Conservation (phyloP, 2,888 invertebrate genomes). For the Urechis unicinctus region DNA sequence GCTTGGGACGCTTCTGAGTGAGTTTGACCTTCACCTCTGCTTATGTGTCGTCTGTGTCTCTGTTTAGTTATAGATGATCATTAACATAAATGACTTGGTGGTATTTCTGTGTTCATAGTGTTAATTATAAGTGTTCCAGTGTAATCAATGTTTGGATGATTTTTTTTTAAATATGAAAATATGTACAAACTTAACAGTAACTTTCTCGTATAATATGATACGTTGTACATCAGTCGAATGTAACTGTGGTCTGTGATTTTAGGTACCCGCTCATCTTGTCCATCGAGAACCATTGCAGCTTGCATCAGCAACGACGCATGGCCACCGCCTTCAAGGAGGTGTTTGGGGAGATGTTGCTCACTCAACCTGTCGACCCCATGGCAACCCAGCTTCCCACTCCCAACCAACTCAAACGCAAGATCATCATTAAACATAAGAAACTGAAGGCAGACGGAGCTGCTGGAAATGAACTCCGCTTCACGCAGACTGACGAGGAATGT, state of each 20-base stretch:
- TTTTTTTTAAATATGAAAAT: too few species aligned
- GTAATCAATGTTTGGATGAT: too few species aligned
- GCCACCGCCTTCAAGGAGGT: conserved; percentile 43
- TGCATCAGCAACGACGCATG: conserved; percentile 48
- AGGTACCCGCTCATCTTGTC: conserved; percentile 48
- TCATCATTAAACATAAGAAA: conserved; percentile 48
- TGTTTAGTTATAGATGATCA: background rate
- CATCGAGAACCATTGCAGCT: conserved; percentile 49
- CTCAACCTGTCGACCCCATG: conserved; percentile 66
- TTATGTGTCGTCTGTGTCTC: background rate
- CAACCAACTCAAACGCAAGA: conserved; percentile 62
- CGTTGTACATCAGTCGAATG: conserved; percentile 35
- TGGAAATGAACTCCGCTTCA: background rate
- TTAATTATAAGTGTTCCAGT: too few species aligned
- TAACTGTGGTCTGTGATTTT: conserved; percentile 49
- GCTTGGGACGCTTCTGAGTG: conserved; percentile 83
- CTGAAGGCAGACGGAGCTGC: background rate
- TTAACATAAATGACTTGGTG: too few species aligned
- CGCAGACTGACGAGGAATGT: background rate
- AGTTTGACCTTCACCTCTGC: conserved; percentile 26
- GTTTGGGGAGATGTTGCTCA: conserved; percentile 66
- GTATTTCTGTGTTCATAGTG: too few species aligned
- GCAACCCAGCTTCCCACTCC: conserved; percentile 77
- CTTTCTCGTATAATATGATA: too few species aligned
- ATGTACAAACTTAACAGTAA: too few species aligned